Conservation (phyloP, 2,888 invertebrate genomes). For the Xestia c-nigrum region DNA sequence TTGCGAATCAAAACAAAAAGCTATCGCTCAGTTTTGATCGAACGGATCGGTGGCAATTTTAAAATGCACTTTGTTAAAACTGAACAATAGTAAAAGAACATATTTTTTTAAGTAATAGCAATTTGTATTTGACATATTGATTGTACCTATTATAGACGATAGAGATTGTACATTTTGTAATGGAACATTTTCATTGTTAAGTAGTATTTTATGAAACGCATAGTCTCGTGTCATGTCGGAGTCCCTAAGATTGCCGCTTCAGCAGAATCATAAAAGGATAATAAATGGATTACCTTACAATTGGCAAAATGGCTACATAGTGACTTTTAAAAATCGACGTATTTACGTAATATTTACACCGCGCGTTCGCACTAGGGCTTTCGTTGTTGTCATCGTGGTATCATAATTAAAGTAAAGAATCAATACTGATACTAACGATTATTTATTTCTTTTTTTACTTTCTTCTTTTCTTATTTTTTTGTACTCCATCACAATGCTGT, state of each 20-base stretch:
- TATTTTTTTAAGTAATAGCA: neutral
- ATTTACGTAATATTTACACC: neutral
- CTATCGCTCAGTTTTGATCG: constrained; percentile 2
- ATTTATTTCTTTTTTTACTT: too few relatives aligned
- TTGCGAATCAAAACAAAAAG: constrained; percentile 7
- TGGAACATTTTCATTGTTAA: neutral
- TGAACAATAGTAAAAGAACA: neutral
- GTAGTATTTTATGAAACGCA: neutral
- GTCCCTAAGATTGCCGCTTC: neutral
- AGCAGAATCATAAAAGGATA: too few relatives aligned
- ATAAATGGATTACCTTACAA: too few relatives aligned
- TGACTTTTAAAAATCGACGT: neutral
- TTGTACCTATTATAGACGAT: neutral
- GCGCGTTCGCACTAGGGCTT: neutral
- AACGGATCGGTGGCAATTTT: constrained; percentile 14
- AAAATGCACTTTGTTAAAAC: neutral
- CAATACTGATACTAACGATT: neutral
- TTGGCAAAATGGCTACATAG: too few relatives aligned
- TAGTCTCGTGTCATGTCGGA: neutral
- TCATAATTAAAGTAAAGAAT: neutral
- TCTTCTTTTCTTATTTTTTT: too few relatives aligned
- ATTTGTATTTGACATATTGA: neutral
- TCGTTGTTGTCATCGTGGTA: too few relatives aligned
- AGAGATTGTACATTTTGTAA: neutral
- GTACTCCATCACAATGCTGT: too few relatives aligned